These are phyloP conservation scores for Astatotilapia flaviijosephi DNA, from an alignment of 2,113 vertebrate genomes.

Conservation along the genomic window DNA sequence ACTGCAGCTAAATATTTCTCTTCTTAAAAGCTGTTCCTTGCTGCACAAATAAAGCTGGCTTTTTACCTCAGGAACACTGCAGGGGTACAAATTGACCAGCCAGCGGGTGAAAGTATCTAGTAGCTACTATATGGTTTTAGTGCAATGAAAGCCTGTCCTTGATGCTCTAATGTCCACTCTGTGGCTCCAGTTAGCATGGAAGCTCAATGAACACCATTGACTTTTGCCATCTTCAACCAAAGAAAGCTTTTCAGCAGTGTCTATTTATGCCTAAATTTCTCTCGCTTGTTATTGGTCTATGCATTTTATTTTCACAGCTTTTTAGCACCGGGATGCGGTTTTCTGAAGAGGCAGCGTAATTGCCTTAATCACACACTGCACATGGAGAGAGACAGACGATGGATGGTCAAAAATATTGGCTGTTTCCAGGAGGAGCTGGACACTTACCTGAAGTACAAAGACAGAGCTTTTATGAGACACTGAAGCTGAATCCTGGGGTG, in stretches of 20 bases:
- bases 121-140: neutral
- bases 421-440: neutral
- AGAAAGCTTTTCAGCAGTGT: neutral
- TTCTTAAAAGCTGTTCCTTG: neutral
- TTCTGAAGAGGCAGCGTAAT: constrained; percentile 27
- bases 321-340: neutral
- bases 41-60: neutral
- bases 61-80: neutral
- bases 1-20: neutral
- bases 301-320: neutral
- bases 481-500: constrained; percentile 2
- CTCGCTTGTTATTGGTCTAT: neutral
- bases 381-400: neutral
- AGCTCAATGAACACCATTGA: neutral
- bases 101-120: neutral
- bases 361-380: constrained; percentile 2
- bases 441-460: constrained; percentile 19
- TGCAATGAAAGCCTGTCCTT: neutral
- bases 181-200: neutral
- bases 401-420: neutral
- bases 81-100: neutral
- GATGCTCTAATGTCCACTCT: neutral
- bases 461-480: neutral
- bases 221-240: neutral
- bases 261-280: neutral